Base-by-base conservation (phyloP, 2,113 vertebrate genomes). In the Scomber colias region DNA sequence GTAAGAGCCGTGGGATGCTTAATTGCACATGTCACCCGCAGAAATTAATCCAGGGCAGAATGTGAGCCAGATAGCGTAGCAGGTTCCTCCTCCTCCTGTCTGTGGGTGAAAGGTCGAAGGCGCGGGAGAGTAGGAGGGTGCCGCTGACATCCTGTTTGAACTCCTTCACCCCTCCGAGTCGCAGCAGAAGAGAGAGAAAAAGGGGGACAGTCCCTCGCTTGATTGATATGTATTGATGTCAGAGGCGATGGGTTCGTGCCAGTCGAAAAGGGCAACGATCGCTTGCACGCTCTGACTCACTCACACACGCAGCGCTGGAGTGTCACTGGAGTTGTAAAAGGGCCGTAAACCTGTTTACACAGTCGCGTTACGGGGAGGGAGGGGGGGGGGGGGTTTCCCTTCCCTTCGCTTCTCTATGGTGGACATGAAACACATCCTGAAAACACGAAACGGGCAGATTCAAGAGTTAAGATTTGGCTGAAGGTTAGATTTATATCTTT, bases 41-140 rank as follows among this genome's bases (percentile, higher is more conserved):
- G 27, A 53, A 61, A 15, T 2, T 0, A 13, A 46, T 55, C 48
- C 63, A 27, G 19, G 2, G 16, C 17, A 21, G 11, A 48, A 17
- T 57, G 54, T 24, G 17, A 30, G 12, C 12, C 2, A 35, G 54
- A 11, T 5, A 30, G 16, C 7, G 24, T 11, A 6, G 54, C 44
- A 4, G 67, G 30, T 21, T 57, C 56, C 56, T 53, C 55, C 57
- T 46, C 24, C 24, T 2, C 4, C 4, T 27, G 48, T 15, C n/a
- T 24, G 60, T 10, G 8, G 53, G 30, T 78, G 66, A 75, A 68
- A 76, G 79, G 79, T 76, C 59, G 53, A 11, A 44, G 19, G 3
- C 0, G 13, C 31, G 70, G 70, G 53, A 45, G 57, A 35, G 27
- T 3, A 6, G 51, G 3, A 4, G 30, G 13, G 13, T 24, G 7